Evolutionary conservation across 2,113 vertebrate species (phyloP), one percentile per base, ranked within the genome.

Genomic region (Cathartes aura): DNA sequence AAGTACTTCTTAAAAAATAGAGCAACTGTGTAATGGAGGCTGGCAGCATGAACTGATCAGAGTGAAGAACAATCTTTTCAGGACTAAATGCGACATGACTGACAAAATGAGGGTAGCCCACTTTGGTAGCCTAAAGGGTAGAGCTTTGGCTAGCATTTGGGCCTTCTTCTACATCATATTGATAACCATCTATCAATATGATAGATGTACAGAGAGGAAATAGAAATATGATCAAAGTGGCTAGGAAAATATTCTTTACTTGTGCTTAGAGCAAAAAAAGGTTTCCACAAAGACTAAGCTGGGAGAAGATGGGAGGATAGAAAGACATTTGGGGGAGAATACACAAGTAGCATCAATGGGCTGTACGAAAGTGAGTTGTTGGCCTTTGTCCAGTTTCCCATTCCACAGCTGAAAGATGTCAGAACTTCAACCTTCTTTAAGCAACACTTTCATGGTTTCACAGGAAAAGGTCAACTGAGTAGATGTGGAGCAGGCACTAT

Each of bases 291-390:
- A 87, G 40, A 42, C 5, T 36, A 43, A 78, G 3, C 13, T 48
- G 36, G 17, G 40, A 89, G 43, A 68, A 56, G 23, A 75, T 14
- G 4, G 22, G 6, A 66, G 8, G 12, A 45, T 12, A 60, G 58
- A 83, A 82, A 43, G 50, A 73, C 3, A 4, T 62, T 78, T 47
- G 8, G 4, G 27, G 24, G 11, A 18, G 7, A 86, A 52, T 12
- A 56, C 8, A 76, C 5, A 64, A 42, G 24, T 48, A 70, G 2
- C 30, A 73, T 45, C 22, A 68, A 58, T 10, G 21, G 10, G 4
- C 50, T 70, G 21, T 62, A 24, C 0, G 2, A 81, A 79, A 81
- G 11, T 0, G 0, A 36, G 5, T 58, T 53, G 15, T 8, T 81
- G 34, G 56, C 15, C 8, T 82, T 74, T 81, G 47, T 45, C 47